Percentiles rank a stretch among this genome's conserved stretches.
Conservation (phyloP, 2,797 vertebrate species). For the Tauraco hartlaubi region DNA sequence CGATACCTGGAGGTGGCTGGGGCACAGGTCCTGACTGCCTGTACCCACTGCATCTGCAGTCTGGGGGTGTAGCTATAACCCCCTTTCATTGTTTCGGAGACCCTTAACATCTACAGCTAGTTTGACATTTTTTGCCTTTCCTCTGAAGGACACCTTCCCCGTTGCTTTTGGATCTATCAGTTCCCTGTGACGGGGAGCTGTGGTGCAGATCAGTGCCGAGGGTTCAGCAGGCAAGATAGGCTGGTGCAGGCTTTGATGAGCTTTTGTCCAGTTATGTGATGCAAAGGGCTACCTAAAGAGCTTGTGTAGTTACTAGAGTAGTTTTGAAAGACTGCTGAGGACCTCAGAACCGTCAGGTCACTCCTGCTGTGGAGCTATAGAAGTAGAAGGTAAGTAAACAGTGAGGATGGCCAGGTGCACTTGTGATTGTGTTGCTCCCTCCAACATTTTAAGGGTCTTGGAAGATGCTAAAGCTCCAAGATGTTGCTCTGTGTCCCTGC, state of each 20-base stretch:
- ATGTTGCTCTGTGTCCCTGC: not conserved
- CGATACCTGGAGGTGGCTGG: not conserved
- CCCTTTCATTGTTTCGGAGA: not conserved
- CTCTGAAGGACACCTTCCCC: not conserved
- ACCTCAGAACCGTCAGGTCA: not conserved
- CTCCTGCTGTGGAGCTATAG: not conserved
- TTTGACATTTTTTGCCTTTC: not conserved
- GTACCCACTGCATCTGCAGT: accelerated
- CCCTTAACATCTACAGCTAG: not conserved
- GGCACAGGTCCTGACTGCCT: not conserved
- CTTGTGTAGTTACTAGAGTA: not conserved
- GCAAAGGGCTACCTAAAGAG: not conserved
- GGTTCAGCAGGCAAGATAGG: not conserved
- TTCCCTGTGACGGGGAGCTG: not conserved
- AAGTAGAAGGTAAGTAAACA: not conserved
- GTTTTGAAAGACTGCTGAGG: not conserved
- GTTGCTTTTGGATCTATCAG: not conserved
- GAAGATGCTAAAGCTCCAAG: not conserved
- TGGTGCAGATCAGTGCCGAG: not conserved
- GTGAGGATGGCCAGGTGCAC: not conserved
- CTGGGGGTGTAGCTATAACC: not conserved
- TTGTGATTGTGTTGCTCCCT: not conserved
- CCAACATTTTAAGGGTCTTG: not conserved
- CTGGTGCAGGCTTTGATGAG: not conserved
- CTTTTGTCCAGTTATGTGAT: not conserved